Percentiles rank a stretch among this genome's conserved stretches.
phyloP scores from a whole-genome alignment of 2,888 invertebrate genomes.

The Imbricaverruca yamaguchii region DNA sequence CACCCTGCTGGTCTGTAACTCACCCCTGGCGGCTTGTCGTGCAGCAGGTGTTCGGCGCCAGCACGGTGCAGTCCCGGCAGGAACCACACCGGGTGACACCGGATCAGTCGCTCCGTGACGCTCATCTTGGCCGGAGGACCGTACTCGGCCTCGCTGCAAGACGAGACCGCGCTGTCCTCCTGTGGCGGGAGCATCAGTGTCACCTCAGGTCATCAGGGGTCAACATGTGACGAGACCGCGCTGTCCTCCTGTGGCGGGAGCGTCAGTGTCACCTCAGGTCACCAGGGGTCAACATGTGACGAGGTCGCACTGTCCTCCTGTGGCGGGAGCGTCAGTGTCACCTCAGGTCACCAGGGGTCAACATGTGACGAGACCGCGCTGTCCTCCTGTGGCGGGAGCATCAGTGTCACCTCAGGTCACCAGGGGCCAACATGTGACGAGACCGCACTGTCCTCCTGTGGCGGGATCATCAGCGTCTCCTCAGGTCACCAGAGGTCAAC shows the following conservation, averaged over 20 bases:
- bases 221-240: background rate
- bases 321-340: no score
- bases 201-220: background rate
- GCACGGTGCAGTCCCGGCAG: conserved; percentile 86
- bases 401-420: background rate
- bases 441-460: background rate
- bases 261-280: background rate
- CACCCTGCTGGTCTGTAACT: background rate
- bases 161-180: conserved; percentile 18
- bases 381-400: background rate
- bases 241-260: background rate
- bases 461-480: background rate
- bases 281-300: background rate
- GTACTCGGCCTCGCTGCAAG: background rate
- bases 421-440: background rate
- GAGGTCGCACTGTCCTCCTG: background rate
- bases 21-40: conserved; percentile 65
- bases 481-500: no score
- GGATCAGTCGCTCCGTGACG: conserved; percentile 74
- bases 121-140: conserved; percentile 51
- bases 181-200: background rate
- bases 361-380: background rate
- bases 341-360: background rate
- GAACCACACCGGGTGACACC: conserved; percentile 94
- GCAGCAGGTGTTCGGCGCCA: conserved; percentile 86